A percentile compares a stretch with the other conserved stretches of the same genome.
These are phyloP conservation scores for Agapostemon virescens DNA, from an alignment of 2,888 invertebrate genomes.

Conservation along the genomic window DNA sequence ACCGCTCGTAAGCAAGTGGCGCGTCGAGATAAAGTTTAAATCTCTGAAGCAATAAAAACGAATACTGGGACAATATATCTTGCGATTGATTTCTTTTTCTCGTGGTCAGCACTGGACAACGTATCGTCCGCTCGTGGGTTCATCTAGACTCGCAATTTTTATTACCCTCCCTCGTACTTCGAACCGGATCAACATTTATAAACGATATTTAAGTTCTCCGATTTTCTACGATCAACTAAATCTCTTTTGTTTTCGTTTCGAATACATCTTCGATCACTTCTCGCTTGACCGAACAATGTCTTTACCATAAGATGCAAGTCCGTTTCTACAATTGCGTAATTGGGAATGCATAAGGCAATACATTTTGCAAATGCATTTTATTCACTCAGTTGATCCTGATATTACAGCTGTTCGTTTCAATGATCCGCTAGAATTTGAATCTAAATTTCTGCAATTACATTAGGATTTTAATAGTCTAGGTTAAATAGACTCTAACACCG, in stretches of 20 bases:
- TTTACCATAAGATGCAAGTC: too few relatives aligned
- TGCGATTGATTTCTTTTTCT: conserved; percentile 23
- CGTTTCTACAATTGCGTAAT: too few relatives aligned
- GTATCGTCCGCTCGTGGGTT: conserved; percentile 15
- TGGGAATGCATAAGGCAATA: too few relatives aligned
- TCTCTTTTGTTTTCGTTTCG: not conserved
- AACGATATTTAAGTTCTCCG: not conserved
- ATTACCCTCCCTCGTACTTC: not conserved
- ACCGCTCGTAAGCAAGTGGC: conserved; percentile 46
- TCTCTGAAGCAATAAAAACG: conserved; percentile 37
- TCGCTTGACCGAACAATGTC: too few relatives aligned
- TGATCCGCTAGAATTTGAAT: too few relatives aligned
- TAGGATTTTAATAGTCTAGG: too few relatives aligned
- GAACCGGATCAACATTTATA: not conserved
- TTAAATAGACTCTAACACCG: too few relatives aligned
- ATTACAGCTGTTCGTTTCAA: too few relatives aligned
- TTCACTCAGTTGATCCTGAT: too few relatives aligned
- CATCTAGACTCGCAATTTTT: not conserved
- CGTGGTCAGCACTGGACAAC: not conserved
- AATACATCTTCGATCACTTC: too few relatives aligned
- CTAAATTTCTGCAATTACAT: too few relatives aligned
- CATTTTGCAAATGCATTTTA: too few relatives aligned
- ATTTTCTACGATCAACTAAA: not conserved
- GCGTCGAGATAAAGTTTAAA: conserved; percentile 50
- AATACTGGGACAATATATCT: conserved; percentile 33